Evolutionary conservation across 2,888 invertebrate species (phyloP).

Genomic region (Drosophila tanythrix): DNA sequence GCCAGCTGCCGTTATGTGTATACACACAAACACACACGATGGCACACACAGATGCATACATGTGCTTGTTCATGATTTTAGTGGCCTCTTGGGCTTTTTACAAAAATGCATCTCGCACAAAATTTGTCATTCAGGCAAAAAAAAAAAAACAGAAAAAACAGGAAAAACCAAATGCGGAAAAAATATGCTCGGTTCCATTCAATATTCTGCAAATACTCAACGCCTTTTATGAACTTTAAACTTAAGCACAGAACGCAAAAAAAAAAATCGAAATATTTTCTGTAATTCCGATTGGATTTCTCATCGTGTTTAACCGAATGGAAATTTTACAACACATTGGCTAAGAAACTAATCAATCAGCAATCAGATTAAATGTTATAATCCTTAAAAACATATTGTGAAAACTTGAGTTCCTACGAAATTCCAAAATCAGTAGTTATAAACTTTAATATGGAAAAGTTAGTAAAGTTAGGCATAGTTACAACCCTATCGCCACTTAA

Average conservation of each 20-base stretch:
- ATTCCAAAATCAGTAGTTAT: background rate
- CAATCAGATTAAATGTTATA: too few relatives aligned
- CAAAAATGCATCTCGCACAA: slow-evolving; percentile 64
- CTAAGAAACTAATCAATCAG: background rate
- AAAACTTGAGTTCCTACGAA: too few relatives aligned
- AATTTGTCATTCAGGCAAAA: slow-evolving; percentile 63
- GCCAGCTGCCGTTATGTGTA: background rate
- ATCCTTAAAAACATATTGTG: background rate
- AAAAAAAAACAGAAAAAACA: background rate
- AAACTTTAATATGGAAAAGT: background rate
- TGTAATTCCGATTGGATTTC: slow-evolving; percentile 2
- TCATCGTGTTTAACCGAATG: background rate
- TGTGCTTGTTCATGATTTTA: slow-evolving; percentile 43
- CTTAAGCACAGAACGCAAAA: background rate
- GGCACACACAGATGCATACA: background rate
- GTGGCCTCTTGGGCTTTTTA: slow-evolving; percentile 48
- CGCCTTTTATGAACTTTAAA: slow-evolving; percentile 7
- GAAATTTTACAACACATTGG: background rate
- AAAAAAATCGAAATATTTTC: background rate
- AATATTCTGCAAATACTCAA: slow-evolving; percentile 11
- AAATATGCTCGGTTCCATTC: background rate
- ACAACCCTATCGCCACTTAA: background rate
- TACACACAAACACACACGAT: background rate
- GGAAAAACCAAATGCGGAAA: background rate
- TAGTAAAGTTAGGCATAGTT: background rate